Evolutionary conservation across 2,113 vertebrate genomes (phyloP).

Genomic region (Gorsachius goisagi): DNA sequence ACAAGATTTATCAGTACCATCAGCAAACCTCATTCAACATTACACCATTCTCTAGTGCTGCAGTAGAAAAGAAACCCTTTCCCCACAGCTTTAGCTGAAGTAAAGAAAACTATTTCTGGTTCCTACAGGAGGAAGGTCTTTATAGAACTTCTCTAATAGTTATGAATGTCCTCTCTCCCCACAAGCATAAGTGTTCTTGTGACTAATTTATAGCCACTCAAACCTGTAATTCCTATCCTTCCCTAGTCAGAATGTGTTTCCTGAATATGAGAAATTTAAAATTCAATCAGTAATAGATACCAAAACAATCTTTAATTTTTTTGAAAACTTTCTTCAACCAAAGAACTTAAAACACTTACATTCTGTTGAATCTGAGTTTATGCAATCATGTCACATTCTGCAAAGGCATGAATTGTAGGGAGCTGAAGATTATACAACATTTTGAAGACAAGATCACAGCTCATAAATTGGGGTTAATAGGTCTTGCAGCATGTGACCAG

Average conservation of each 20-base stretch:
- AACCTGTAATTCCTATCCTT: neutral
- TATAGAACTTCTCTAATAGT: neutral
- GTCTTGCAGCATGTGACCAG: neutral
- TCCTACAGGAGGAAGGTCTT: neutral
- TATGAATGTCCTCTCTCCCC: neutral
- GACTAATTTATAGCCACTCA: neutral
- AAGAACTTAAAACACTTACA: neutral
- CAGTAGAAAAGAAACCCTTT: neutral
- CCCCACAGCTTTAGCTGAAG: neutral
- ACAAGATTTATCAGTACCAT: neutral
- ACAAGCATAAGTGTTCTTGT: neutral
- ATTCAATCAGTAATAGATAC: neutral
- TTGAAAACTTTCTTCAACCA: neutral
- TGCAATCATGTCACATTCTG: neutral
- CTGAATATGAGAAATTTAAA: neutral
- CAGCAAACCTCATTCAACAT: neutral
- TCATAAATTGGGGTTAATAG: neutral
- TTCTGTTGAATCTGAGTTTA: neutral
- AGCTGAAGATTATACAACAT: neutral
- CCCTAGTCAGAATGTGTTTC: accelerated
- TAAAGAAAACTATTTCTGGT: neutral
- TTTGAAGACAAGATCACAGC: neutral
- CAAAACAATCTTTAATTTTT: neutral
- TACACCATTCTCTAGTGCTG: neutral
- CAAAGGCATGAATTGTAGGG: neutral